Evolutionary conservation across 2,797 vertebrate species (phyloP), one percentile per base, ranked within the genome.

Genomic region (Amniataba percoides): DNA sequence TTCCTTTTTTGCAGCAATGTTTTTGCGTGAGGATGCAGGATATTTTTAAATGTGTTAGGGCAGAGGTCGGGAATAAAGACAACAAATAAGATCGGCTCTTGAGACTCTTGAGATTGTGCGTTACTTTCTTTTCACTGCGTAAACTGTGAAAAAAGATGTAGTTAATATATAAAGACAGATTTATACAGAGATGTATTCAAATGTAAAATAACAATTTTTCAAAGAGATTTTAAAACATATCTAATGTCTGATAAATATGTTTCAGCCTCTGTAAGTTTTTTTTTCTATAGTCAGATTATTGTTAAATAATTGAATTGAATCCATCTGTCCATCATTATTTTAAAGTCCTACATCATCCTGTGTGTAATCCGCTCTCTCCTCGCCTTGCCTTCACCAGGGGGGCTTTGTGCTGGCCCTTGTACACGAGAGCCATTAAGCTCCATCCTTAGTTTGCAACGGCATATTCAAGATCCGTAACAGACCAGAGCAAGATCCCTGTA

Each of bases 301-400:
- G 45, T 77, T 59, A 18, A 56, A 56, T 61, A 23, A 63, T 81
- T 61, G 52, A 1, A 43, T 67, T 55, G 13, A 46, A 65, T 86
- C 57, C 46, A 23, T 62, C 55, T 56, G 19, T 67, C 46, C 62
- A 61, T n/a, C 13, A 36, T n/a, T 42, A 57, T 7, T 46, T 75
- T 21, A 52, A 57, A 34, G 5, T 72, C 19, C 67, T 60, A 18
- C 74, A 67, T 65, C 62, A 57, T 59, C 39, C 57, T 31, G 13
- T 23, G 36, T 69, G 78, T 95, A 93, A 94, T 92, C 86, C 87
- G 86, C 89, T 93, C 87, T 90, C 56, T 79, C 66, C 76, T 66
- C 15, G 63, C 67, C 71, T 56, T 65, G 69, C 77, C 60, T 53
- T 81, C 78, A 79, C 85, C 77, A 74, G 80, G 87, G 79, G 91